Evolutionary conservation across 2,113 vertebrate genomes (phyloP).

Genomic region (Larimichthys polyactis): DNA sequence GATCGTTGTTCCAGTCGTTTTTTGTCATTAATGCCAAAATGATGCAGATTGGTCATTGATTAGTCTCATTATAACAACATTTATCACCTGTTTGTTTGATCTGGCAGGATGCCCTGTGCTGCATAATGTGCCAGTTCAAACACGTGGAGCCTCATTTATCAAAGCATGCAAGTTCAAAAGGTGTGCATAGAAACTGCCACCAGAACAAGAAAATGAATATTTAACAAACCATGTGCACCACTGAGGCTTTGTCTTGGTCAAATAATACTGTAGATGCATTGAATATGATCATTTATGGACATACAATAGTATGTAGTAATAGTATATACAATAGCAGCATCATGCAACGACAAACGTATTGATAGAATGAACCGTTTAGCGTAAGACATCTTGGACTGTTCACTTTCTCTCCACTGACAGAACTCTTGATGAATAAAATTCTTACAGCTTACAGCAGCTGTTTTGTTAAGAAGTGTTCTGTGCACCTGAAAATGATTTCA

Average conservation of each 20-base stretch:
- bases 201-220: background rate
- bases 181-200: background rate
- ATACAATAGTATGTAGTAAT: too few relatives aligned
- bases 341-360: too few relatives aligned
- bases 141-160: conserved; percentile 24
- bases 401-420: too few relatives aligned
- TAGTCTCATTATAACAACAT: background rate
- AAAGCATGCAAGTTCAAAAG: background rate
- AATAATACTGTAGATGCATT: too few relatives aligned
- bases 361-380: too few relatives aligned
- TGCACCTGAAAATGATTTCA: conserved; percentile 12
- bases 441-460: background rate
- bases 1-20: background rate
- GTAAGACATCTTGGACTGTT: too few relatives aligned
- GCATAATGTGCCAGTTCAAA: conserved; percentile 20
- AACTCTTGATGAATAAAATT: too few relatives aligned
- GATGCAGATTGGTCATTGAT: conserved; percentile 22
- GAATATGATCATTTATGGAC: too few relatives aligned
- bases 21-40: conserved; percentile 4
- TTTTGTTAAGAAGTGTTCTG: background rate
- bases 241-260: too few relatives aligned
- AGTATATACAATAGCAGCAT: too few relatives aligned
- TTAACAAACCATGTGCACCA: background rate
- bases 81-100: conserved; percentile 27
- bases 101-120: conserved; percentile 9